A percentile compares a stretch with the other conserved stretches of the same genome.
Evolutionary conservation across 1,140 invertebrate species (phyloP).

Genomic region (Spodoptera frugiperda): DNA sequence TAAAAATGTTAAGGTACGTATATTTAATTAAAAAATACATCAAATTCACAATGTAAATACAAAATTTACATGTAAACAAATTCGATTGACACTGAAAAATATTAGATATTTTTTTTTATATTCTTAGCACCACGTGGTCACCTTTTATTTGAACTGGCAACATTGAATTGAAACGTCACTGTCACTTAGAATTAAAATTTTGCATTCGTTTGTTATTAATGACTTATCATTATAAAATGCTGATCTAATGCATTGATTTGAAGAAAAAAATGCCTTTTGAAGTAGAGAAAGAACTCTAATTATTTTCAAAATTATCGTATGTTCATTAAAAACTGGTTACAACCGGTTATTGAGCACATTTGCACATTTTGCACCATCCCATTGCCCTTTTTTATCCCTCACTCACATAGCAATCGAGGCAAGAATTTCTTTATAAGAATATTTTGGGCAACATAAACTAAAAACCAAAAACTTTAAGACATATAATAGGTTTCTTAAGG

Average conservation of each 20-base stretch:
- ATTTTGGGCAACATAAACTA: not conserved
- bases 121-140: conserved; percentile 57
- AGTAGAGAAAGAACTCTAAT: not conserved
- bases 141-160: conserved; percentile 36
- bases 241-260: not conserved
- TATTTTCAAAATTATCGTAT: not conserved
- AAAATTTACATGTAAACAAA: conserved; percentile 44
- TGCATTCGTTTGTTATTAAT: not conserved
- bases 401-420: conserved; percentile 77
- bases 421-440: conserved; percentile 57
- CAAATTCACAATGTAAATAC: conserved; percentile 53
- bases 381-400: conserved; percentile 59
- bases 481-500: no score
- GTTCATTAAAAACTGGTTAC: conserved; percentile 19
- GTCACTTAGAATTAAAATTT: not conserved
- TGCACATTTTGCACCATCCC: conserved; percentile 59
- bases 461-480: no score
- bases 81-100: conserved; percentile 46
- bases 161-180: not conserved
- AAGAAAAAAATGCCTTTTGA: not conserved
- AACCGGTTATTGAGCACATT: conserved; percentile 64
- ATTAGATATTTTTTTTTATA: conserved; percentile 52
- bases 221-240: not conserved
- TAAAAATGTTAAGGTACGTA: conserved; percentile 72
- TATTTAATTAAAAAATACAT: conserved; percentile 74